Evolutionary conservation across 2,888 invertebrate species (phyloP), one percentile per base, ranked within the genome.

Genomic region (Eupithecia tripunctaria): DNA sequence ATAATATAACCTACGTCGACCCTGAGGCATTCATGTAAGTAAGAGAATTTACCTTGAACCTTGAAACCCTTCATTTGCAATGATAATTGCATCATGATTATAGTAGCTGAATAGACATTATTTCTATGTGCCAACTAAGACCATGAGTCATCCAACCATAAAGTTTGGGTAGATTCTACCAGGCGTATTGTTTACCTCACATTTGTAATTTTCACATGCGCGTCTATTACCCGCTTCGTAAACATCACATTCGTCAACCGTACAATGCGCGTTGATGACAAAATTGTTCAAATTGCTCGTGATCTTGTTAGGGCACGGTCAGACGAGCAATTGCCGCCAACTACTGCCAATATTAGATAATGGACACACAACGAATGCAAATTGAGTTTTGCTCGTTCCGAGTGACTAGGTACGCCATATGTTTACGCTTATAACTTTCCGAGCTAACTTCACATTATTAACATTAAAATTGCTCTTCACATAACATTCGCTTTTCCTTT

Each of bases 1-100:
- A 97, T 84, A 93, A 93, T 71, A 96, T 97, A 78, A 95, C 90
- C 69, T 94, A 90, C 76, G 91, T 97, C 21, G 96, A 97, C 85
- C 95, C 96, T 0, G 96, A 96, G 80, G 93, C 96, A 1, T 96
- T 96, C 84, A 89, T 95, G 96, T 96, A 89, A 95, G 94, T 93
- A 82, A 4, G 18, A 67, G 8, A n/a, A 59, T 47, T 67, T 21
- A 56, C 12, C 51, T 43, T 67, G 8, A n/a, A n/a, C n/a, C n/a
- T n/a, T n/a, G 21, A 14, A 67, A 63, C 25, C 21, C 51, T 29
- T 29, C 6, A 29, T 60, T 60, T 25, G 56, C 56, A 60, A 60
- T 60, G 7, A 60, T 18, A 29, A 29, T 18, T 60, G 29, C 59
- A 60, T 15, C 59, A n/a, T 21, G 10, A 51, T 29, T 4, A 29